phyloP scores from a whole-genome alignment of 2,797 vertebrate species.

The Chromobotia macracanthus region DNA sequence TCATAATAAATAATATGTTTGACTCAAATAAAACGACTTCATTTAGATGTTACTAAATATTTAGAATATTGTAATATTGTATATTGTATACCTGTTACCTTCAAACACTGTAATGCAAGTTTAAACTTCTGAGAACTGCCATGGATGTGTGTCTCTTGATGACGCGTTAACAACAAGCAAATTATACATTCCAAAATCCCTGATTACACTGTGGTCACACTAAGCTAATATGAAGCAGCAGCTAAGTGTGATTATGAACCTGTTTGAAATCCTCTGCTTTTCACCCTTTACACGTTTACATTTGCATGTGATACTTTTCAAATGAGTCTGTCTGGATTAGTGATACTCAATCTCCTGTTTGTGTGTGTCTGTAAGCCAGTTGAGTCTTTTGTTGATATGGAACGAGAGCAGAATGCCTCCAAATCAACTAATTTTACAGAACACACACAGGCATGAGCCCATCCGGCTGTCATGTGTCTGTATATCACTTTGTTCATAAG shows the following conservation, averaged over 20 bases:
- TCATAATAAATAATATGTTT: background rate
- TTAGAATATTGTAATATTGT: too few species aligned
- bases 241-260: conserved; percentile 25
- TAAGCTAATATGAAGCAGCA: conserved; percentile 35
- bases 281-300: conserved; percentile 39
- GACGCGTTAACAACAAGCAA: conserved; percentile 28
- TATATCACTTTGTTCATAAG: conserved; percentile 35
- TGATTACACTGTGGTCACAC: conserved; percentile 28
- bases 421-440: conserved; percentile 24
- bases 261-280: conserved; percentile 27
- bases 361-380: conserved; percentile 15
- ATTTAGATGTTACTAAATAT: too few species aligned
- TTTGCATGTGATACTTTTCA: conserved; percentile 34
- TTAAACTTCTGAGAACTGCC: conserved; percentile 25
- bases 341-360: conserved; percentile 16
- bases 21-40: background rate
- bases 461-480: conserved; percentile 43
- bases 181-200: background rate
- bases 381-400: conserved; percentile 11
- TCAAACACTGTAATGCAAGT: conserved; percentile 29
- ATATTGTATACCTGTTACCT: too few species aligned
- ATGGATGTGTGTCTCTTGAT: conserved; percentile 10
- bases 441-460: conserved; percentile 3
- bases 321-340: conserved; percentile 52
- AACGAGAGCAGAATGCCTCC: conserved; percentile 29